Percentiles rank a stretch among this genome's conserved stretches.
These are phyloP conservation scores for Fukomys damarensis DNA, from an alignment of 2,113 vertebrate genomes.

Conservation along the genomic window DNA sequence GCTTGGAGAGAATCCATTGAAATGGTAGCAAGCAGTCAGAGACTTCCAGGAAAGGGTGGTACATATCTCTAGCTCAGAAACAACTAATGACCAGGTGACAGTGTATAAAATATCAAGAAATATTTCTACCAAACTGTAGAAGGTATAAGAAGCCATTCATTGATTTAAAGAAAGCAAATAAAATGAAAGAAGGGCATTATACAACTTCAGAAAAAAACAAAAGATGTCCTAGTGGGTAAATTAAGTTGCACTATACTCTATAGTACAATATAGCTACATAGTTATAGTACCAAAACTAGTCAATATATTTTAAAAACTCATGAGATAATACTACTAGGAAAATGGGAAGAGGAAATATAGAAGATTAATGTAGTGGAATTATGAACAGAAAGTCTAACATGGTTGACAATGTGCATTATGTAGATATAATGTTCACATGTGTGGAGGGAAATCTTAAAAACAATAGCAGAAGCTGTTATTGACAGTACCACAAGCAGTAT, in stretches of 20 bases:
- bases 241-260: not conserved
- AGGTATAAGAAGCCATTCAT: not conserved
- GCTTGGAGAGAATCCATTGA: not conserved
- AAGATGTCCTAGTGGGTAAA: not conserved
- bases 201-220: not conserved
- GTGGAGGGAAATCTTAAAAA: not conserved
- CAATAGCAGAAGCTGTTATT: not conserved
- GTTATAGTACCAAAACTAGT: not conserved
- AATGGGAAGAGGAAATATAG: not conserved
- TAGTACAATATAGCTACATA: not conserved
- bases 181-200: not conserved
- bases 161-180: not conserved
- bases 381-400: not conserved
- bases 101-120: not conserved
- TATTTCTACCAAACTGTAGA: not conserved
- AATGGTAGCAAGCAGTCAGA: not conserved
- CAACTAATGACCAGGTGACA: not conserved
- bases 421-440: not conserved
- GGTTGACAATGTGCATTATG: not conserved
- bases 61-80: not conserved
- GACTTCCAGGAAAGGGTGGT: not conserved
- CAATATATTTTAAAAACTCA: not conserved
- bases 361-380: not conserved
- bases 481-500: not conserved
- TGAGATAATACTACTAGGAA: not conserved